Evolutionary conservation across 2,113 vertebrate species (phyloP).

Genomic region (Barbus barbus): DNA sequence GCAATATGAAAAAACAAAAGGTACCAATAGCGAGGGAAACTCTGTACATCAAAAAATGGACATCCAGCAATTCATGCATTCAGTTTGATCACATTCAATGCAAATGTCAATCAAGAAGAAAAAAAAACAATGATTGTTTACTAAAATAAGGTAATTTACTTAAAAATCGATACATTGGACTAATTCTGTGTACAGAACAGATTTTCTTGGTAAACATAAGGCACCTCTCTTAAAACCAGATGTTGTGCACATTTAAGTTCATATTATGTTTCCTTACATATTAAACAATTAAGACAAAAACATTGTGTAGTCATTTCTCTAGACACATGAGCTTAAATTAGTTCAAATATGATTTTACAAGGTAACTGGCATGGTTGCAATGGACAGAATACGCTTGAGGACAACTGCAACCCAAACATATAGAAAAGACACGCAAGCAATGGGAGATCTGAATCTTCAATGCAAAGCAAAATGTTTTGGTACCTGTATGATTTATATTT

Average conservation of each 20-base stretch:
- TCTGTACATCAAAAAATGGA: background rate
- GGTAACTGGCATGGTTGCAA: slow-evolving; percentile 1
- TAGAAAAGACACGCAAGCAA: slow-evolving; percentile 1
- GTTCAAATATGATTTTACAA: slow-evolving; percentile 14
- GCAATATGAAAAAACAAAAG: background rate
- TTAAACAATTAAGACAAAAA: slow-evolving; percentile 67
- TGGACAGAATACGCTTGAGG: background rate
- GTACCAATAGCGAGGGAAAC: background rate
- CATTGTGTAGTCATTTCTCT: slow-evolving; percentile 36
- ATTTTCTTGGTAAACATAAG: slow-evolving; percentile 92
- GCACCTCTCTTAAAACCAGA: slow-evolving; percentile 86
- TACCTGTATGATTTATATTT: background rate
- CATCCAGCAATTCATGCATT: background rate
- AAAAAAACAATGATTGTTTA: slow-evolving; percentile 73
- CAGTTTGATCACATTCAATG: background rate
- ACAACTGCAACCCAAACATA: background rate
- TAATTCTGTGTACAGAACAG: slow-evolving; percentile 87
- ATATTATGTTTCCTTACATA: slow-evolving; percentile 75
- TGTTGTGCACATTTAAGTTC: slow-evolving; percentile 86
- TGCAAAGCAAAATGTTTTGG: background rate
- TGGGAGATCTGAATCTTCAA: background rate
- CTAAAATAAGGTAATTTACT: slow-evolving; percentile 99
- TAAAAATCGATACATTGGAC: slow-evolving; percentile 95
- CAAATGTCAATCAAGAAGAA: background rate
- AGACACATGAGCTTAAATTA: slow-evolving; percentile 33